Percentiles rank a stretch among this genome's conserved stretches.
Conservation (phyloP, 2,113 vertebrate genomes). For the Perognathus longimembris region DNA sequence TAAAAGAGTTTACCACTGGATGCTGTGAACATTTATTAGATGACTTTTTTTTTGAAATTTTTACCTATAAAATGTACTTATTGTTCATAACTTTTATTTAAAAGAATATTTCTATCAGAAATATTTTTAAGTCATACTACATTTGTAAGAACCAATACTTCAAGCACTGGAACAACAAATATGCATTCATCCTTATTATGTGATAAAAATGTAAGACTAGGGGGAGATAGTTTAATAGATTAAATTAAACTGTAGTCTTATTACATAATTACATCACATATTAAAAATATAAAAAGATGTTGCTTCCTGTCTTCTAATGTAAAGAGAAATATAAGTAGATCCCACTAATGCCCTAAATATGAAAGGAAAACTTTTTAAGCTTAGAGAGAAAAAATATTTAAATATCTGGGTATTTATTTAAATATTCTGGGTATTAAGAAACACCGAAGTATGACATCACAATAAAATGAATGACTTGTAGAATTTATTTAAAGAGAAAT, state of each 20-base stretch:
- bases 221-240: background rate
- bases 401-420: background rate
- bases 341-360: background rate
- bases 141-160: background rate
- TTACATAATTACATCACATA: background rate
- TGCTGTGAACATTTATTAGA: too few species aligned
- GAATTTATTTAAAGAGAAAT: background rate
- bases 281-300: background rate
- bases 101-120: background rate
- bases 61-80: too few species aligned
- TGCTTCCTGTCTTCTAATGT: background rate
- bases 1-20: background rate
- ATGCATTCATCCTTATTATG: background rate
- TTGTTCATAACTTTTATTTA: too few species aligned
- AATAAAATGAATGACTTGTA: background rate
- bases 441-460: background rate
- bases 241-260: background rate
- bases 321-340: background rate
- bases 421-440: background rate
- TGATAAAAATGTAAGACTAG: background rate
- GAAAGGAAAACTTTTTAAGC: background rate
- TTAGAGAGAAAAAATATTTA: too few species aligned
- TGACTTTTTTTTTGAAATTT: too few species aligned
- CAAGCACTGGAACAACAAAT: background rate
- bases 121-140: background rate